These are phyloP conservation scores for Apomyelois bistriatella DNA, from an alignment of 2,888 invertebrate species.

Conservation along the genomic window DNA sequence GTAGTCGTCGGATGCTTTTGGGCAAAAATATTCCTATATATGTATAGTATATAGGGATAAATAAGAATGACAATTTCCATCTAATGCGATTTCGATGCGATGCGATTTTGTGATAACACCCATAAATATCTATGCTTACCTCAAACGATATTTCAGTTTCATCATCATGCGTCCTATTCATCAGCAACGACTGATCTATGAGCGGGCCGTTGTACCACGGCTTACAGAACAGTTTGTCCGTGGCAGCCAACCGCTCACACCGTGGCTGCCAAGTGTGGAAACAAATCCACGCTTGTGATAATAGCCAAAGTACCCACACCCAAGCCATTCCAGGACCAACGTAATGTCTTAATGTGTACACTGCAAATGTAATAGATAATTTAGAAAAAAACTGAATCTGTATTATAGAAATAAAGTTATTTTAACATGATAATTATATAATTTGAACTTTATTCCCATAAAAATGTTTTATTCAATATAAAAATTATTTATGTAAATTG, in stretches of 20 bases:
- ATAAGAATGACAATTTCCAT: too few species aligned
- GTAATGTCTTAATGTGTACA: conserved; percentile 76
- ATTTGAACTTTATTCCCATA: too few species aligned
- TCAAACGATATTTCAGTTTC: conserved; percentile 67
- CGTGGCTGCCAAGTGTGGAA: conserved; percentile 91
- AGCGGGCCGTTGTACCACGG: conserved; percentile 91
- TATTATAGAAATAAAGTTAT: too few species aligned
- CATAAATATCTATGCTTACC: too few species aligned
- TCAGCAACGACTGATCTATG: conserved; percentile 90
- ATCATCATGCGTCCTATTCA: conserved; percentile 89
- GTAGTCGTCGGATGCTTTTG: too few species aligned
- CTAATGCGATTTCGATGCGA: too few species aligned
- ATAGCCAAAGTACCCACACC: conserved; percentile 89
- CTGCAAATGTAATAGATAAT: conserved; percentile 27
- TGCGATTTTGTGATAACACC: too few species aligned
- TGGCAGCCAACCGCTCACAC: conserved; percentile 89
- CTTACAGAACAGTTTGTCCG: conserved; percentile 90
- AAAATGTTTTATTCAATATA: too few species aligned
- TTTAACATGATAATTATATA: too few species aligned
- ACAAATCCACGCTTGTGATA: conserved; percentile 93
- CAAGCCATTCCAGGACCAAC: conserved; percentile 83
- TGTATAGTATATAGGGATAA: too few species aligned
- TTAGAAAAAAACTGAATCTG: not conserved
- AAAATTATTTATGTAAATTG: too few species aligned
- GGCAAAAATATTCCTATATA: too few species aligned